phyloP scores from a whole-genome alignment of 2,888 invertebrate species.

The Agriopis aurantiaria region DNA sequence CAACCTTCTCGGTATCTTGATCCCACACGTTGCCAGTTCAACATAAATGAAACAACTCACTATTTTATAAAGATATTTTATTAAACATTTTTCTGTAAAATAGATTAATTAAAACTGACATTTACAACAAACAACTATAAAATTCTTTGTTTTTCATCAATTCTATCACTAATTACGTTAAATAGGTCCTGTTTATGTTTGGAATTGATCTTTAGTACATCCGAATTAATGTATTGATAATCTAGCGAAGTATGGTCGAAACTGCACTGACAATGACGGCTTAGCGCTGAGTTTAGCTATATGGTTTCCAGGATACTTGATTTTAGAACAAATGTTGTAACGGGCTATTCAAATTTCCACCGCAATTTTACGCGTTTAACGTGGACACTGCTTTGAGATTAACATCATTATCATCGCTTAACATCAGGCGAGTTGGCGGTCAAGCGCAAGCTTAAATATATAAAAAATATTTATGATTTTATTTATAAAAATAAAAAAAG shows the following conservation, averaged over 20 bases:
- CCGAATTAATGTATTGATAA: conserved; percentile 55
- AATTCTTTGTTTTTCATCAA: conserved; percentile 77
- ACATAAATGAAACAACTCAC: conserved; percentile 52
- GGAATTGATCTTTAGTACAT: conserved; percentile 61
- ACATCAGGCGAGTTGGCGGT: too few relatives aligned
- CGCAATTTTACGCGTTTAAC: too few relatives aligned
- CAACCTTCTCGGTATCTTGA: background rate
- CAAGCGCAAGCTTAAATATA: too few relatives aligned
- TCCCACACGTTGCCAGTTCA: background rate
- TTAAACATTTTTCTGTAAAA: conserved; percentile 86
- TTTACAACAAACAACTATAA: conserved; percentile 86
- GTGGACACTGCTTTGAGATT: too few relatives aligned
- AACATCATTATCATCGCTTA: too few relatives aligned
- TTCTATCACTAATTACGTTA: conserved; percentile 78
- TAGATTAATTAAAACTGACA: conserved; percentile 85
- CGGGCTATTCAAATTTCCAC: too few relatives aligned
- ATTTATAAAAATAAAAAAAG: too few relatives aligned
- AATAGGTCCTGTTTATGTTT: conserved; percentile 74
- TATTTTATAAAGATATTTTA: conserved; percentile 85
- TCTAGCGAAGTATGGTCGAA: conserved; percentile 28
- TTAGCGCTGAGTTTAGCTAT: background rate
- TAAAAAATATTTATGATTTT: too few relatives aligned
- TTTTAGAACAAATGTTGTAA: too few relatives aligned
- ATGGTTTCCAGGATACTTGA: background rate
- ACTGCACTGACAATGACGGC: background rate